phyloP scores from a whole-genome alignment of 2,888 invertebrate genomes.

The Orthosia incerta region DNA sequence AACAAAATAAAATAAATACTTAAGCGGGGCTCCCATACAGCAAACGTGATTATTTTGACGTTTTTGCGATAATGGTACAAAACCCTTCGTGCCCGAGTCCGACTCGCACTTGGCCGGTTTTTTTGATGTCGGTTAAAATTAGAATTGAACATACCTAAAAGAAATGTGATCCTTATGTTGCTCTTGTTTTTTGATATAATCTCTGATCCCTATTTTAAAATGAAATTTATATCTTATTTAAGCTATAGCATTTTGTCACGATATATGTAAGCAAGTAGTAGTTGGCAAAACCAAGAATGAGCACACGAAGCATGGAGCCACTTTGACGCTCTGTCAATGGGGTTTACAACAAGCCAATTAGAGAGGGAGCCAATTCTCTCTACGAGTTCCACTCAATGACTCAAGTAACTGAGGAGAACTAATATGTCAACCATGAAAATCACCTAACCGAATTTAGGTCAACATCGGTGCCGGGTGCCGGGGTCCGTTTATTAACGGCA shows the following conservation, averaged over 20 bases:
- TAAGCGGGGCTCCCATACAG: too few relatives aligned
- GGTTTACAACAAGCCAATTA: slow-evolving; percentile 53
- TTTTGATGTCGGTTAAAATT: too few relatives aligned
- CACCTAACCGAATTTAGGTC: slow-evolving; percentile 26
- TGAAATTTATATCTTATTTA: background rate
- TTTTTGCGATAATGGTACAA: too few relatives aligned
- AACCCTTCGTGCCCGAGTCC: too few relatives aligned
- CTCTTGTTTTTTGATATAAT: too few relatives aligned
- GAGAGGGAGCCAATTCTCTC: slow-evolving; percentile 51
- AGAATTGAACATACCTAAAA: background rate
- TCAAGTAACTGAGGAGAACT: slow-evolving; percentile 4
- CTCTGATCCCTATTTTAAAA: background rate
- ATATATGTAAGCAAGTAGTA: background rate
- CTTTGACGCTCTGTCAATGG: slow-evolving; percentile 33
- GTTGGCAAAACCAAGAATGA: background rate
- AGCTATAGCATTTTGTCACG: background rate
- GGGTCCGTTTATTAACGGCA: slow-evolving; percentile 23
- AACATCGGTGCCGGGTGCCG: background rate
- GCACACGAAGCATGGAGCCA: slow-evolving; percentile 2
- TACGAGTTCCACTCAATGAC: slow-evolving; percentile 17
- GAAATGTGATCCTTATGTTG: too few relatives aligned
- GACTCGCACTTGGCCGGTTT: too few relatives aligned
- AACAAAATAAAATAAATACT: too few relatives aligned
- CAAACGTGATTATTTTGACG: too few relatives aligned
- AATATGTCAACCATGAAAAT: slow-evolving; percentile 27